Conservation (phyloP, 1,140 invertebrate species). For the Capitella teleta region DNA sequence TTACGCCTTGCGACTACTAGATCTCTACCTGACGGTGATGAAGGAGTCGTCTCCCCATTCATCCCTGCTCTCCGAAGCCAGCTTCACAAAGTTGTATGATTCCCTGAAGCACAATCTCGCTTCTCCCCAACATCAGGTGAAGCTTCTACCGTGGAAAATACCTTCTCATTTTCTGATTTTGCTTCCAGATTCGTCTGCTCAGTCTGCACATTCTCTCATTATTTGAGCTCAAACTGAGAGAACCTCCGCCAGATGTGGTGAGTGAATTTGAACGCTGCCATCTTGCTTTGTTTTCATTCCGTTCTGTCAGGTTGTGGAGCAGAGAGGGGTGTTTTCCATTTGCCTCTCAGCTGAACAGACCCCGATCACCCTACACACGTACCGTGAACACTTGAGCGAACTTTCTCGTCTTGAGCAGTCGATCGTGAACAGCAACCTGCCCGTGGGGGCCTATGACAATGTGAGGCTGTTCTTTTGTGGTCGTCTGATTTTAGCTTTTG, state of each 20-base stretch:
- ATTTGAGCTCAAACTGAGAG: no score
- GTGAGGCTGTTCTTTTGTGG: not conserved
- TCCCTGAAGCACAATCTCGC: conserved; percentile 48
- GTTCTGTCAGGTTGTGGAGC: conserved; percentile 2
- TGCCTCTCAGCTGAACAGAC: conserved; percentile 60
- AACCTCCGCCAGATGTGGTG: no score
- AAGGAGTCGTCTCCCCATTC: no score
- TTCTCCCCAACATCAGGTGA: conserved; percentile 49
- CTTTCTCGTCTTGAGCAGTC: conserved; percentile 57
- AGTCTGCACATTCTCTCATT: no score
- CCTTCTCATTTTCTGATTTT: no score
- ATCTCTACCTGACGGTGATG: no score
- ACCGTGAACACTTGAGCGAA: conserved; percentile 61
- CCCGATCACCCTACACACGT: conserved; percentile 57
- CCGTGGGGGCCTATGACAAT: conserved; percentile 18
- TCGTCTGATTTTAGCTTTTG: not conserved
- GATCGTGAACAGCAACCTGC: conserved; percentile 28
- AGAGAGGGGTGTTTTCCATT: conserved; percentile 48
- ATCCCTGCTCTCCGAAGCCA: conserved; percentile 13
- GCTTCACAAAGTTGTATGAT: conserved; percentile 46
- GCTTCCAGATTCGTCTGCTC: no score
- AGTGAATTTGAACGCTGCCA: no score
- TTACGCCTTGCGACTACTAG: no score
- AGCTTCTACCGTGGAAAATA: not conserved
- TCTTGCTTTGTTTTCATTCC: no score